Evolutionary conservation across 2,888 invertebrate genomes (phyloP), one percentile per base, ranked within the genome.

Genomic region (Heliconius erato): DNA sequence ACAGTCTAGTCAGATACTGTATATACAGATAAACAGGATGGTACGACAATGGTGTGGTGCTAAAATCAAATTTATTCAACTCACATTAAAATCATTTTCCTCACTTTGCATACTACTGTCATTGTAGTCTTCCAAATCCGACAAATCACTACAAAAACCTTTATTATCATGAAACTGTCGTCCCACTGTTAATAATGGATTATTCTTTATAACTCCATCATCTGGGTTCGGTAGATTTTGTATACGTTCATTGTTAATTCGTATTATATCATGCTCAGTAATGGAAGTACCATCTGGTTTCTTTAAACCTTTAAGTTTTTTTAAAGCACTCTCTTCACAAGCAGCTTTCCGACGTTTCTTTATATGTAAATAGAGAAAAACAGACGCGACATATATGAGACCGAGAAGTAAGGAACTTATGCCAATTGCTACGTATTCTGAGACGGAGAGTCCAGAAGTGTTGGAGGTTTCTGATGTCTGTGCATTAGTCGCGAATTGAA

Each of bases 361-460:
- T 85, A 98, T 97, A 90, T 98, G 98, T 74, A 98, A 91, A 90
- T 98, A 98, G 23, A 98, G 96, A 84, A 98, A 97, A 35, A 98
- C 98, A 9, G 98, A 98, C 0, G 98, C 98, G 28, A 98, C 98
- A 92, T 98, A 98, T 87, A 98, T 98, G 59, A 98, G 96, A 0
- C 98, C 98, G n/a, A 98, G 95, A n/a, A 98, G 95, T 28, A 98
- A 96, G 28, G 98, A 98, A 88, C 98, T 98, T 74, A 98, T 96
- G 54, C 98, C 98, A 82, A 98, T 98, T 0, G 98, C 98, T 32
- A 98, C 97, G 89, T 98, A 98, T 93, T 98, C 98, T 16, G 97
- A 96, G 23, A 97, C 96, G 40, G 97, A 97, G 83, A 98, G 96
- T 74, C 98, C 97, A 74, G 96, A 96, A 54, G 96, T 94, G 16